A percentile compares a stretch with the other conserved stretches of the same genome.
Evolutionary conservation across 2,797 vertebrate genomes (phyloP).

Genomic region (Sebastes miniatus): DNA sequence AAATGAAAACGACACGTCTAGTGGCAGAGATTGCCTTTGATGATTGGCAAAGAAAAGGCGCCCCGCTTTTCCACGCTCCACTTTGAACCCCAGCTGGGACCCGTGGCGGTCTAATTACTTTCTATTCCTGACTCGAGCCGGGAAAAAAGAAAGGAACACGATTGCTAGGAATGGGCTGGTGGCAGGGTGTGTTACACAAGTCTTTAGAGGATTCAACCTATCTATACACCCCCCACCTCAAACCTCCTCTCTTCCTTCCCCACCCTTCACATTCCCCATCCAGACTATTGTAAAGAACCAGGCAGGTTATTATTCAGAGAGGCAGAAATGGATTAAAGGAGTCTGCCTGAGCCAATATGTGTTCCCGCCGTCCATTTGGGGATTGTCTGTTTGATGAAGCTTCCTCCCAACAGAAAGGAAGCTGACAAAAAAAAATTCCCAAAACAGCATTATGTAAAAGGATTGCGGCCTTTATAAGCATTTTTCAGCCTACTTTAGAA

Average conservation of each 20-base stretch:
- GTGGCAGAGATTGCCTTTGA: constrained; percentile 68
- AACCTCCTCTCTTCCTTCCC: not conserved
- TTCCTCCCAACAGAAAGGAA: constrained; percentile 47
- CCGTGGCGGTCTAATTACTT: constrained; percentile 78
- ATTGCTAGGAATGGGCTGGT: constrained; percentile 33
- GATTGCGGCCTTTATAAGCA: constrained; percentile 29
- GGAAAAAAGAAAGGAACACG: constrained; percentile 43
- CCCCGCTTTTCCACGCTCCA: constrained; percentile 66
- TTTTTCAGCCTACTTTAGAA: constrained; percentile 40
- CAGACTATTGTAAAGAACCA: constrained; percentile 39
- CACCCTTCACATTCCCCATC: constrained; percentile 11
- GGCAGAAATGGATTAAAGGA: constrained; percentile 60
- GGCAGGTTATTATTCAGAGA: constrained; percentile 57
- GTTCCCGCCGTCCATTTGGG: constrained; percentile 41
- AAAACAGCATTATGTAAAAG: constrained; percentile 53
- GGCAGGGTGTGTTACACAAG: constrained; percentile 35
- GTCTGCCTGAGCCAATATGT: constrained; percentile 63
- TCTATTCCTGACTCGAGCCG: constrained; percentile 78
- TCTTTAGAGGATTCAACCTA: constrained; percentile 25
- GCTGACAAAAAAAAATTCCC: constrained; percentile 40
- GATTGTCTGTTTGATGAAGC: constrained; percentile 63
- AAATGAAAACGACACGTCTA: constrained; percentile 40
- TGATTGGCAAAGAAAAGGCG: constrained; percentile 48
- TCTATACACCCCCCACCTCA: not conserved
- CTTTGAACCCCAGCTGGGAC: constrained; percentile 76